Conservation (phyloP, 1,140 invertebrate genomes). For the Cydia amplana region DNA sequence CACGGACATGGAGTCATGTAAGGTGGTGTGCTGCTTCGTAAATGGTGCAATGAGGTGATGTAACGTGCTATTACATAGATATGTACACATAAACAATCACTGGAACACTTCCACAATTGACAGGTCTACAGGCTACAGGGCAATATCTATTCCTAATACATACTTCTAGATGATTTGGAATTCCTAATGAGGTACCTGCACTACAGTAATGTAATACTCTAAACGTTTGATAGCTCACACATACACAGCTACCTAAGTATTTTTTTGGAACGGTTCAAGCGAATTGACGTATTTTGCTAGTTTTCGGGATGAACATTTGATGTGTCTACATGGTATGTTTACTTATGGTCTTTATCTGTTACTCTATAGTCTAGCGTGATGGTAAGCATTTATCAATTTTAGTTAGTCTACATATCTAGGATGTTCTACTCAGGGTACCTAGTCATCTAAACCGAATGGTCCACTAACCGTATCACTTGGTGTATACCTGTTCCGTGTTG, state of each 20-base stretch:
- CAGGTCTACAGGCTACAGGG: constrained; percentile 15
- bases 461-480: background rate
- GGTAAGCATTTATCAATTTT: background rate
- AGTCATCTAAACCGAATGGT: background rate
- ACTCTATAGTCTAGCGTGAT: background rate
- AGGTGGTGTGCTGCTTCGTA: constrained; percentile 47
- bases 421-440: background rate
- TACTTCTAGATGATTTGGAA: background rate
- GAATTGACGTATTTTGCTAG: background rate
- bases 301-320: background rate
- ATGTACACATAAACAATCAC: background rate
- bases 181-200: background rate
- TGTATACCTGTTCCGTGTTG: constrained; percentile 35
- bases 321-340: background rate
- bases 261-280: background rate
- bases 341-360: background rate
- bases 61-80: constrained; percentile 29
- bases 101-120: background rate
- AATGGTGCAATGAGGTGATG: constrained; percentile 38
- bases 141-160: background rate
- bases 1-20: constrained; percentile 35
- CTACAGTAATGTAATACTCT: background rate
- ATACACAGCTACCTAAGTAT: background rate
- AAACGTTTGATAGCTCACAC: background rate
- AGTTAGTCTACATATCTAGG: background rate